Conservation (phyloP, 2,797 vertebrate species). For the Trichosurus vulpecula region DNA sequence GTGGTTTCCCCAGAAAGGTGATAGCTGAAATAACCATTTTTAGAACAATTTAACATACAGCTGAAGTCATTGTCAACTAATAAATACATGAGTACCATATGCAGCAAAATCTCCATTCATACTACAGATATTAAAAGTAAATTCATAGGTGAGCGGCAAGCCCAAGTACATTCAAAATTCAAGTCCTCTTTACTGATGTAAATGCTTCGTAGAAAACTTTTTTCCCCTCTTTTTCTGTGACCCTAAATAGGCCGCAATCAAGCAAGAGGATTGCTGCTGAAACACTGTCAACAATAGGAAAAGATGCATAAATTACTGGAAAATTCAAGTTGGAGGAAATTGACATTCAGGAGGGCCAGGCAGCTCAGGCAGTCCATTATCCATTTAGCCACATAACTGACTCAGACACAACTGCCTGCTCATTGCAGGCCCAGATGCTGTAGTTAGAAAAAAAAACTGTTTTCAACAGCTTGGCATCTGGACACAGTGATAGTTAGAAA, state of each 20-base stretch:
- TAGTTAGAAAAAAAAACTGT: slow-evolving; percentile 52
- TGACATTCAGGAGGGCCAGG: slow-evolving; percentile 75
- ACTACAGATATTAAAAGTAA: slow-evolving; percentile 9
- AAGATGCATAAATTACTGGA: slow-evolving; percentile 70
- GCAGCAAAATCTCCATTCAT: slow-evolving; percentile 33
- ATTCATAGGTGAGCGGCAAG: slow-evolving; percentile 11
- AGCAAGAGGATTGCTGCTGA: slow-evolving; percentile 35
- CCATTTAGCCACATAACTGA: slow-evolving; percentile 78
- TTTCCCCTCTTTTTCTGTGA: background rate
- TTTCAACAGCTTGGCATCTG: slow-evolving; percentile 58
- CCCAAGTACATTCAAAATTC: slow-evolving; percentile 19
- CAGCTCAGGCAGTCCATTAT: slow-evolving; percentile 73
- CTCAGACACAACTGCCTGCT: slow-evolving; percentile 75
- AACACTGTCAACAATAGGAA: slow-evolving; percentile 53
- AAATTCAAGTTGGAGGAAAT: slow-evolving; percentile 72
- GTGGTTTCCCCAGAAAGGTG: slow-evolving; percentile 43
- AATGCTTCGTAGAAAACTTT: slow-evolving; percentile 18
- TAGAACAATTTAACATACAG: slow-evolving; percentile 45
- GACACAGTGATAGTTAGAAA: slow-evolving; percentile 50
- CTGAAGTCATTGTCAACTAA: slow-evolving; percentile 27
- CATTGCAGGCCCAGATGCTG: slow-evolving; percentile 69
- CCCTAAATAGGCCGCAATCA: slow-evolving; percentile 20
- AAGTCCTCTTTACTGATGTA: slow-evolving; percentile 23
- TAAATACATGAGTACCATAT: slow-evolving; percentile 41
- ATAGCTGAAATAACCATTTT: slow-evolving; percentile 3